Conservation (phyloP, 2,888 invertebrate genomes). For the Nemoura dubitans region DNA sequence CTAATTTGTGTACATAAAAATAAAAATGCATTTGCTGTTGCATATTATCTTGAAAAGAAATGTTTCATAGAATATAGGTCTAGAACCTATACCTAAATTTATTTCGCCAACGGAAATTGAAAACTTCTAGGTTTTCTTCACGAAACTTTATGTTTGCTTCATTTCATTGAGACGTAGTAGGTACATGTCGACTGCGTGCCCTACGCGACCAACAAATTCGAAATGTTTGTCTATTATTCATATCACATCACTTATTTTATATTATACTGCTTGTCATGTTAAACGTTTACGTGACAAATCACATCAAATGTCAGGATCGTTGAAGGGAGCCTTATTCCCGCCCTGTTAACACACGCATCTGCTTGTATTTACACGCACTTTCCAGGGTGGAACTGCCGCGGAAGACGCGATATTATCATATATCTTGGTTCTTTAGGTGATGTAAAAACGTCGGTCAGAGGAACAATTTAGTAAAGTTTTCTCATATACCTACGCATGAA, state of each 20-base stretch:
- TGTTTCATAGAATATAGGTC: not conserved
- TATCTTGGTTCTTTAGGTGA: not conserved
- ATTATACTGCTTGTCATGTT: not conserved
- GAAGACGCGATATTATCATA: not conserved
- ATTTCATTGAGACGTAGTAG: not conserved
- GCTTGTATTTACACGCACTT: not conserved
- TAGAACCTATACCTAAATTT: not conserved
- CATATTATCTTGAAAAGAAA: not conserved
- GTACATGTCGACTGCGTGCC: not conserved
- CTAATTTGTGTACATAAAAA: too few species aligned
- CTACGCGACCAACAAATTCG: not conserved
- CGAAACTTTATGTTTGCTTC: not conserved
- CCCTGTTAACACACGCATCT: not conserved
- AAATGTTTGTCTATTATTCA: not conserved
- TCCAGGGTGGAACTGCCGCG: not conserved
- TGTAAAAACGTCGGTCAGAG: not conserved
- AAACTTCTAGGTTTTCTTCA: not conserved
- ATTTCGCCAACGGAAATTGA: not conserved
- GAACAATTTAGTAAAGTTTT: not conserved
- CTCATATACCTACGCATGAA: not conserved
- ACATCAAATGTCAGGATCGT: not conserved
- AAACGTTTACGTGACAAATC: not conserved
- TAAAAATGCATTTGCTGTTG: too few species aligned
- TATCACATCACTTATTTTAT: not conserved
- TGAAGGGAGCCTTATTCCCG: not conserved